These are phyloP conservation scores for Neomonachus schauinslandi DNA, from an alignment of 2,113 vertebrate genomes.

Conservation along the genomic window DNA sequence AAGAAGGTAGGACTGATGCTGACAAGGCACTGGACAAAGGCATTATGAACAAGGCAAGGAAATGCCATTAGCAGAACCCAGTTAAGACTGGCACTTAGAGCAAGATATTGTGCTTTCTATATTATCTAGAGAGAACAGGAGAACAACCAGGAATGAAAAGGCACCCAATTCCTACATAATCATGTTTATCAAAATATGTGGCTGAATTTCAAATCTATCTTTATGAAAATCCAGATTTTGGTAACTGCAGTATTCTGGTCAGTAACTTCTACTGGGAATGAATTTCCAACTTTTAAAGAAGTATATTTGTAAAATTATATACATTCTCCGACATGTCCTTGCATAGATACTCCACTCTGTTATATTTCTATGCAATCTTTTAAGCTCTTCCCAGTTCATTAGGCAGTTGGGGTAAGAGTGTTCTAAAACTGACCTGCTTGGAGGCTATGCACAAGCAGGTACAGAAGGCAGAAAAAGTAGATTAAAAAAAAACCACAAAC, in stretches of 20 bases:
- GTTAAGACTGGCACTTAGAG: not conserved
- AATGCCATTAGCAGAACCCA: not conserved
- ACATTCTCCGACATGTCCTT: not conserved
- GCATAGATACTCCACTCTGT: not conserved
- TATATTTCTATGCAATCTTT: not conserved
- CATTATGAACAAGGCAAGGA: not conserved
- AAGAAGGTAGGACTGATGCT: not conserved
- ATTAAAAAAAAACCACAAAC: not conserved
- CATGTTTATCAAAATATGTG: not conserved
- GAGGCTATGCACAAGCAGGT: not conserved
- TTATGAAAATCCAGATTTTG: not conserved
- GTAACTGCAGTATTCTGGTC: not conserved
- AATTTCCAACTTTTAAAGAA: not conserved
- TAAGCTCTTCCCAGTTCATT: not conserved
- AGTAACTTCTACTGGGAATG: not conserved
- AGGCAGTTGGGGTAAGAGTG: not conserved
- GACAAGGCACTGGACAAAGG: not conserved
- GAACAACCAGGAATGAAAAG: not conserved
- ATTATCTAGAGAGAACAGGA: constrained; percentile 7
- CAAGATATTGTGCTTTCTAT: not conserved
- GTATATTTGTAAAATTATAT: not conserved
- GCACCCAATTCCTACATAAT: not conserved
- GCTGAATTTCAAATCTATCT: constrained; percentile 3
- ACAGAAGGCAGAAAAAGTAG: not conserved
- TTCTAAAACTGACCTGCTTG: not conserved